These are phyloP conservation scores for Heteromurus nitidus DNA, from an alignment of 2,888 invertebrate species.

Conservation along the genomic window DNA sequence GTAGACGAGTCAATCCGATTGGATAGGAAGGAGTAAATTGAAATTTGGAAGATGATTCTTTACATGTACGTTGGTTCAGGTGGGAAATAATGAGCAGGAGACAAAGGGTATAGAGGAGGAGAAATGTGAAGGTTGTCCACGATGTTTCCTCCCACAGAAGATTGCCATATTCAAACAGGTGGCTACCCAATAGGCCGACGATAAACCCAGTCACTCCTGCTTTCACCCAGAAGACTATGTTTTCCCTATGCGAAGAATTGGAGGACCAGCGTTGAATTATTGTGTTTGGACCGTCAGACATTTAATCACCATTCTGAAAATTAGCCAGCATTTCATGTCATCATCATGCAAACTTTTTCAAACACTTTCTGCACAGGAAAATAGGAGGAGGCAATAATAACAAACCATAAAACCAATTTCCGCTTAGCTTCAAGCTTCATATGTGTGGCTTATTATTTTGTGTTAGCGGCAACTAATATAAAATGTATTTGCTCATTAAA, in stretches of 20 bases:
- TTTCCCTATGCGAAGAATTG: slow-evolving; percentile 30
- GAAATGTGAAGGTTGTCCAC: slow-evolving; percentile 21
- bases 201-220: slow-evolving; percentile 45
- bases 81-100: slow-evolving; percentile 44
- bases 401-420: no score
- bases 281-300: slow-evolving; percentile 63
- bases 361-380: no score
- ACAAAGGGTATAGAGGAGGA: slow-evolving; percentile 45
- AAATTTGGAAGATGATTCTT: neutral
- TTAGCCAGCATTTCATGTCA: no score
- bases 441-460: no score
- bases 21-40: slow-evolving; percentile 37
- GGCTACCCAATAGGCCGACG: slow-evolving; percentile 49
- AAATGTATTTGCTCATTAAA: neutral
- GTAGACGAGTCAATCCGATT: slow-evolving; percentile 61
- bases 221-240: slow-evolving; percentile 48
- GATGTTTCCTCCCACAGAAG: slow-evolving; percentile 36
- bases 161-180: slow-evolving; percentile 50
- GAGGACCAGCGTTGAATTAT: slow-evolving; percentile 59
- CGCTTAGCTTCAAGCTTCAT: no score
- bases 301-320: slow-evolving; percentile 55
- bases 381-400: no score
- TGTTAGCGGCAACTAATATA: no score
- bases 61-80: slow-evolving; percentile 15
- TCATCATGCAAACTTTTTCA: no score